A percentile compares a stretch with the other conserved stretches of the same genome.
phyloP scores from a whole-genome alignment of 2,888 invertebrate species.

The Limnephilus rhombicus region DNA sequence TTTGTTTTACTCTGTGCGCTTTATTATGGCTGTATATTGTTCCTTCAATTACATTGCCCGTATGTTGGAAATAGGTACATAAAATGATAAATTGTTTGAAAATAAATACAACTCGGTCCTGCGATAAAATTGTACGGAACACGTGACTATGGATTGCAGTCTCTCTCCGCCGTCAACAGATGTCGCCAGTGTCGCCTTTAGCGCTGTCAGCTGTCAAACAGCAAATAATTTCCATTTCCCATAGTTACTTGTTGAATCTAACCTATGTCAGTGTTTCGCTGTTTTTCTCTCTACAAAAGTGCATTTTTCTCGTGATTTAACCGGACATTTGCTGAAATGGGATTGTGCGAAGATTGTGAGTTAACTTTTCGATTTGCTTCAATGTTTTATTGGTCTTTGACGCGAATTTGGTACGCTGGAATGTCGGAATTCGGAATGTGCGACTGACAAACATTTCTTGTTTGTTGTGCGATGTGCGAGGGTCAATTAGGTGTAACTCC shows the following conservation, averaged over 20 bases:
- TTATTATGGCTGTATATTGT: neutral
- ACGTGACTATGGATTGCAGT: constrained; percentile 26
- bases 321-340: constrained; percentile 49
- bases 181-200: constrained; percentile 47
- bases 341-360: constrained; percentile 60
- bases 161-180: constrained; percentile 34
- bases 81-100: neutral
- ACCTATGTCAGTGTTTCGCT: constrained; percentile 54
- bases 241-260: constrained; percentile 57
- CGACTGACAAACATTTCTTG: constrained; percentile 38
- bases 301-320: constrained; percentile 50
- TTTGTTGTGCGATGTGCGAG: constrained; percentile 55
- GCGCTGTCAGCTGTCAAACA: constrained; percentile 57
- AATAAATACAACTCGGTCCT: neutral
- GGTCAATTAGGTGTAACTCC: constrained; percentile 58
- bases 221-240: constrained; percentile 43
- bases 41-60: neutral
- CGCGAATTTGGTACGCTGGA: constrained; percentile 23
- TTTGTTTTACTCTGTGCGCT: neutral
- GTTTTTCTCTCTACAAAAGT: constrained; percentile 49
- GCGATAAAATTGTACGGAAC: neutral
- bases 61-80: neutral
- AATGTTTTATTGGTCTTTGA: neutral
- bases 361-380: constrained; percentile 11
- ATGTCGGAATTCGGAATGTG: constrained; percentile 29